Evolutionary conservation across 2,797 vertebrate genomes (phyloP), one percentile per base, ranked within the genome.

Genomic region (Clangula hyemalis): DNA sequence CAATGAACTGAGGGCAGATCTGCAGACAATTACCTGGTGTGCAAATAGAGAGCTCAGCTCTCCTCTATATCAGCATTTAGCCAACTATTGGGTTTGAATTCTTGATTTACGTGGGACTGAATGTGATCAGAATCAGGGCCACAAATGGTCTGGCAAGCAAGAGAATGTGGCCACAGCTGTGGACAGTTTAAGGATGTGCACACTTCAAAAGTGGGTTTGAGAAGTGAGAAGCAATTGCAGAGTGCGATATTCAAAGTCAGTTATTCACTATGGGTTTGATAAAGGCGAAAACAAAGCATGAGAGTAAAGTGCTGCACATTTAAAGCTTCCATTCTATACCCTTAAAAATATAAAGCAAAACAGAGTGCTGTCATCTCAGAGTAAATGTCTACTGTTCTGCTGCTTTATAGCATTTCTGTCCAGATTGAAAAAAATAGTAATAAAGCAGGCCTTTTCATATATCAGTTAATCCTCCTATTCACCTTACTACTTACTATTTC

Each of bases 181-280:
- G 39, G 60, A 11, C 1, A 4, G 5, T 22, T 36, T 34, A 20
- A 79, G 32, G 43, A 20, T 22, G 15, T 9, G 39, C 5, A 34
- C 0, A 0, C 8, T 54, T 43, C 41, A 53, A 36, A 78, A 56
- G 56, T 0, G 1, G 11, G 64, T 32, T 36, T n/a, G 87, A 20
- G 62, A 56, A 21, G 7, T 6, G 34, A 69, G 57, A 24, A 45
- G 28, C 18, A 10, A 0, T 86, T 65, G n/a, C 47, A 34, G 22
- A 1, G 7, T 51, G 57, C 25, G 24, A 30, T 45, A n/a, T 11
- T n/a, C 71, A 43, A 12, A n/a, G 18, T 6, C 34, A 54, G 34
- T 62, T 58, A 28, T 18, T 68, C n/a, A 49, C 58, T 39, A 8
- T 9, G 28, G 27, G 22, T 49, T 64, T 79, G 49, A 28, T 56